Base-by-base conservation (phyloP, 2,113 vertebrate genomes). In the Mobula hypostoma region DNA sequence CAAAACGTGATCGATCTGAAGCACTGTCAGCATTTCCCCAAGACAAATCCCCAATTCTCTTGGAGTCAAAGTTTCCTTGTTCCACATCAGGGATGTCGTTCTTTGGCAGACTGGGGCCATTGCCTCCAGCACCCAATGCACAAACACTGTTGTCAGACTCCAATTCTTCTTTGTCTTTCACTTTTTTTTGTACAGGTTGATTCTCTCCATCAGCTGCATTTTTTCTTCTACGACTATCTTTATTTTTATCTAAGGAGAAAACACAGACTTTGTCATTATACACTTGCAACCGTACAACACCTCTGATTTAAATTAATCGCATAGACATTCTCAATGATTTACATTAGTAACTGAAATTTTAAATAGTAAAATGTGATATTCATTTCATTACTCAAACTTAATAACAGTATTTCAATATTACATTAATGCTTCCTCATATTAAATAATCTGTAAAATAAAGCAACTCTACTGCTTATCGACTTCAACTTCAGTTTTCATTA, bases 121-220 rank as follows among this genome's bases (percentile, higher is more conserved):
- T 96, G 94, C 96, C 96, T 97, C 83, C 98, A 97, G 79, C 95
- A 97, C 95, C 91, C 36, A 74, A 15, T 17, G 24, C 14, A 24
- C 91, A 48, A 5, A 56, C 70, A 68, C 97, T 96, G 79, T 96
- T 97, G 95, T 98, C 97, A 92, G 96, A 96, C 70, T 98, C 98
- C 94, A 95, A 96, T 94, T 98, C 98, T 76, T 96, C 97, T 0
- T 96, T 96, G 82, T 96, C 97, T 96, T 99, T 99, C 94, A 98
- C 97, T 94, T 98, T 98, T 95, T 99, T 99, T 95, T 97, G 97
- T 95, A 97, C 98, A 96, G 98, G 95, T 96, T 99, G 98, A 95
- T 98, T 98, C 76, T 98, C 98, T 94, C 97, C 96, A 96, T 98
- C 98, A 5, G 98, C 98, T 94, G 97, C 95, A 94, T 97, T 98